Evolutionary conservation across 2,888 invertebrate species (phyloP).

Genomic region (Phaonia tiefii): DNA sequence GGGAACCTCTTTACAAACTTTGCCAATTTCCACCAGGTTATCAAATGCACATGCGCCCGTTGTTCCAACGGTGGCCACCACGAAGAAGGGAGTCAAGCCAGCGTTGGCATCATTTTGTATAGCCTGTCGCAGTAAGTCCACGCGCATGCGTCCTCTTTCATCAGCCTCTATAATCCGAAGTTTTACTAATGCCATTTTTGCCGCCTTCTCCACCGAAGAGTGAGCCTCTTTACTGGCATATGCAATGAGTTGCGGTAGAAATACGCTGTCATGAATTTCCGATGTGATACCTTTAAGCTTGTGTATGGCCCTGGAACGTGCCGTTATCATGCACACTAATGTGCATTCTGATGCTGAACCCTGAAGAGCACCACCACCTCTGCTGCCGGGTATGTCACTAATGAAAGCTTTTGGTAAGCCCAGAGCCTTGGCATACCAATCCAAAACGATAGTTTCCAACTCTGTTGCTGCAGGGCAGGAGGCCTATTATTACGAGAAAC

Average conservation of each 20-base stretch:
- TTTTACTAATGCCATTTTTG: constrained; percentile 88
- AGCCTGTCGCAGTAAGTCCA: constrained; percentile 83
- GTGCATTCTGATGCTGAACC: constrained; percentile 92
- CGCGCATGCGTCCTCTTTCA: constrained; percentile 85
- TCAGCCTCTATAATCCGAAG: constrained; percentile 87
- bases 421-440: constrained; percentile 90
- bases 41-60: constrained; percentile 93
- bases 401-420: constrained; percentile 87
- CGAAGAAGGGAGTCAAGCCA: constrained; percentile 91
- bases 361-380: constrained; percentile 91
- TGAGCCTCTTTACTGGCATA: constrained; percentile 88
- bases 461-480: constrained; percentile 94
- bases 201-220: constrained; percentile 89
- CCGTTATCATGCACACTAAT: constrained; percentile 88
- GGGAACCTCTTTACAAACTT: constrained; percentile 83
- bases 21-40: constrained; percentile 88
- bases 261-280: constrained; percentile 84
- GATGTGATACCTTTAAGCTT: constrained; percentile 83
- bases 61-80: constrained; percentile 90
- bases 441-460: constrained; percentile 89
- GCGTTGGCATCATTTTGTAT: constrained; percentile 87
- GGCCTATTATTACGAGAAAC: constrained; percentile 81
- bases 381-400: constrained; percentile 79
- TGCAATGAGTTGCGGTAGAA: constrained; percentile 89
- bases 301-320: constrained; percentile 86